Conservation (phyloP, 1,140 invertebrate species). For the Octopus sinensis region DNA sequence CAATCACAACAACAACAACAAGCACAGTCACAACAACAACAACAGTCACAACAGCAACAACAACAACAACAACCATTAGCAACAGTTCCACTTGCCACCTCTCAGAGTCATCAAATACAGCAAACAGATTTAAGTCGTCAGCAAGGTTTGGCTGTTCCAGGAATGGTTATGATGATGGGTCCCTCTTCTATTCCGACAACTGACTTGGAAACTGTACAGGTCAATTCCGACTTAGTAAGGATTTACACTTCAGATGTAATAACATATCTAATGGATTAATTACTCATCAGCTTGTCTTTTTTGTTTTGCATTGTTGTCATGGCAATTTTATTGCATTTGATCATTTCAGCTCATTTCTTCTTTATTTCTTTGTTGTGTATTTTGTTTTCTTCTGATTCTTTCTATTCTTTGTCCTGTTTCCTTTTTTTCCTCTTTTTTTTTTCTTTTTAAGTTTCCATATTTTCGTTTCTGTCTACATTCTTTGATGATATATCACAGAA, state of each 20-base stretch:
- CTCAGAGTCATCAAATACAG: neutral
- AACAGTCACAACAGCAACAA: neutral
- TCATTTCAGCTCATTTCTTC: too few species aligned
- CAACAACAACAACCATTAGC: neutral
- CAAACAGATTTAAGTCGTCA: neutral
- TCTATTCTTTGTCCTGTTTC: too few species aligned
- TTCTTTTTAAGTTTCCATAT: too few species aligned
- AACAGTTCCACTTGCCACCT: neutral
- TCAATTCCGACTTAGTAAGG: slow-evolving; percentile 1
- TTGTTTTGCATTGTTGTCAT: too few species aligned
- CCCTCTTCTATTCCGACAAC: slow-evolving; percentile 3
- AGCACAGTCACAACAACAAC: neutral
- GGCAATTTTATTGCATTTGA: too few species aligned
- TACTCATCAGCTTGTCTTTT: too few species aligned
- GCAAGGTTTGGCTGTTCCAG: neutral
- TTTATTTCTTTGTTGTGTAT: too few species aligned
- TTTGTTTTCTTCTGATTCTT: too few species aligned
- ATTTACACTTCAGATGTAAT: neutral
- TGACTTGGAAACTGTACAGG: slow-evolving; percentile 6
- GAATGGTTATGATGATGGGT: slow-evolving; percentile 13
- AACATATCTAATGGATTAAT: neutral
- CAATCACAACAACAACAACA: neutral
- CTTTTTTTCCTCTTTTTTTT: too few species aligned
- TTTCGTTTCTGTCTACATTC: too few species aligned
- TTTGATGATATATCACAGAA: too few species aligned